Evolutionary conservation across 2,113 vertebrate species (phyloP), one percentile per base, ranked within the genome.

Genomic region (Canis aureus): DNA sequence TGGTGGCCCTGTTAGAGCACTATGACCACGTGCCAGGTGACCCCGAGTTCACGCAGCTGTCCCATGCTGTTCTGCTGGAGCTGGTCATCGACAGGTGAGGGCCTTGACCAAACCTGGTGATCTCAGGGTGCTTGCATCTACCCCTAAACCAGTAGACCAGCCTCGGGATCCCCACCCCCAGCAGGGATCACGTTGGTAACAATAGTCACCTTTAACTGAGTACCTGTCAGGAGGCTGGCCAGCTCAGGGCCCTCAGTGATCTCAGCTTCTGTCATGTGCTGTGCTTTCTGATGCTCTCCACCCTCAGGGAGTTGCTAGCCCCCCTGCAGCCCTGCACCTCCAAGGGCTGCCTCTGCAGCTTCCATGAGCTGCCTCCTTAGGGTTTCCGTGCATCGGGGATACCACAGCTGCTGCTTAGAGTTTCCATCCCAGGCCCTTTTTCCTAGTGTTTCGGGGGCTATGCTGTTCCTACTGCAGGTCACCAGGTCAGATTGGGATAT

Each of bases 41-140:
- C 57, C 98, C 99, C 0, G 99, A 99, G 55, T 99, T 99, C 97
- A 99, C 98, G 17, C 99, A 99, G 98, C 99, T 99, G 66, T 99
- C 99, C 4, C 99, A 99, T 7, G 97, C 99, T 32, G 99, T 99
- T 97, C 98, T 99, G 93, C 97, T 99, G 97, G 99, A 99, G 98
- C 98, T 99, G 79, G 92, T 99, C 89, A 98, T 99, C 9, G 99
- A 99, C 99, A 99, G 99, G 99, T 99, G 98, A 98, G 97, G 16
- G 16, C 59, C 53, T 93, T 22, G 11, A 67, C 20, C 9, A 8
- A 74, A 32, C 27, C 86, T 16, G 19, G 60, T 11, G n/a, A n/a
- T 43, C 59, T 20, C 15, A 2, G 84, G 51, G 49, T 51, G 57
- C 10, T 27, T 5, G 16, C 35, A 32, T 66, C n/a, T 13, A 2